Evolutionary conservation across 1,140 invertebrate genomes (phyloP), one percentile per base, ranked within the genome.

Genomic region (Phortica variegata): DNA sequence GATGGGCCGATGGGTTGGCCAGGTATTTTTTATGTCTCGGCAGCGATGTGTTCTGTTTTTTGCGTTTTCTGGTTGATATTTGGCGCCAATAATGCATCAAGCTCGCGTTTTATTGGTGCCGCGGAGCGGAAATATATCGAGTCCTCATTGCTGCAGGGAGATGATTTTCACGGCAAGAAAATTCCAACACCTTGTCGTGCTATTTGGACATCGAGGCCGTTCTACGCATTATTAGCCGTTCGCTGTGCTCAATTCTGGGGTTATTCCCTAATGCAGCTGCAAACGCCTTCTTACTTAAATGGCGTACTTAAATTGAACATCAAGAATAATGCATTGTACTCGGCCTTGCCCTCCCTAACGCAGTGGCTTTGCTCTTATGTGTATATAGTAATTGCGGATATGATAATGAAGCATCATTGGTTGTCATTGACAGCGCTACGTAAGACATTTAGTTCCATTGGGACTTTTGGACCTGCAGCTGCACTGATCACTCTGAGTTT

Each of bases 241-340:
- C 91, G 96, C 60, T 87, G 90, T 66, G 86, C 90, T 1, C 89
- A 95, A 65, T 92, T 91, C 70, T 97, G 92, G 93, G 92, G 92
- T 2, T 93, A 91, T 68, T 96, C 93, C 79, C 95, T 89, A 2
- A 81, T 98, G 44, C 79, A 97, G 33, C 93, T 91, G 0, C 86
- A 94, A 76, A 86, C 97, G 58, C 95, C 95, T 0, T 38, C 61
- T 0, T 69, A 65, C 21, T 60, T 69, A 52, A 58, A 68, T 16
- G 81, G 84, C 46, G 85, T 95, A 0, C 79, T 97, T 3, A 78
- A 85, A 39, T 89, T 89, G 53, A 79, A 95, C 47, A 85, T 96
- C 10, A 82, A 86, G 75, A 74, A 82, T 16, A 87, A 87, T 65
- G 88, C 89, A 7, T 61, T 84, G 19, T 70, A 86, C 20, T 85